phyloP scores from a whole-genome alignment of 2,113 vertebrate species.

The Mionectes macconnelli region DNA sequence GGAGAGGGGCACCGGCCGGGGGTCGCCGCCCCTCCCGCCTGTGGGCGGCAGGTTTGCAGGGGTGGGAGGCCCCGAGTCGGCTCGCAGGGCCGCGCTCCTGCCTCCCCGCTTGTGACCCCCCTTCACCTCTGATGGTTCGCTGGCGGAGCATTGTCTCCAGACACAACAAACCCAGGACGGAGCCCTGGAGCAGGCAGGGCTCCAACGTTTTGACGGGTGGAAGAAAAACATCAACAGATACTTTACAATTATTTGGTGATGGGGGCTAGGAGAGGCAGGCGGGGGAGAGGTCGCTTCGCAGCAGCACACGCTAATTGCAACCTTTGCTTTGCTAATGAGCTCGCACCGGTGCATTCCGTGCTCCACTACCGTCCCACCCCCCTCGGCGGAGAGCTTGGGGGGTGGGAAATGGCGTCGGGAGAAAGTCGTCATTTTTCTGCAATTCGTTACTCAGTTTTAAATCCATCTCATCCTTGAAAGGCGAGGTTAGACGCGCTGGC shows the following conservation, averaged over 20 bases:
- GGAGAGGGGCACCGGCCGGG: neutral
- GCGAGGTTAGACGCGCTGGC: neutral
- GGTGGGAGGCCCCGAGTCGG: neutral
- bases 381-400: neutral
- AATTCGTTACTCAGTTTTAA: neutral
- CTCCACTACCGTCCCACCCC: neutral
- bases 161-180: slow-evolving; percentile 44
- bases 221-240: slow-evolving; percentile 46
- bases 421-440: neutral
- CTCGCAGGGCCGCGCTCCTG: neutral
- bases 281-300: neutral
- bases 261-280: neutral
- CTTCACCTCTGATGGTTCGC: slow-evolving; percentile 14
- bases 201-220: slow-evolving; percentile 49
- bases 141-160: slow-evolving; percentile 43
- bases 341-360: neutral
- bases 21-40: neutral
- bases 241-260: slow-evolving; percentile 16
- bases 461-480: neutral
- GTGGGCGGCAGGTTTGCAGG: neutral
- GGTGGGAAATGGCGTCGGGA: neutral
- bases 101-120: neutral
- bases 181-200: slow-evolving; percentile 25
- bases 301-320: slow-evolving; percentile 19
- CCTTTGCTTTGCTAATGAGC: slow-evolving; percentile 39